Percentiles rank a stretch among this genome's conserved stretches.
These are phyloP conservation scores for Phymanthus crucifer DNA, from an alignment of 92 coral and sea anemone species.

Conservation along the genomic window DNA sequence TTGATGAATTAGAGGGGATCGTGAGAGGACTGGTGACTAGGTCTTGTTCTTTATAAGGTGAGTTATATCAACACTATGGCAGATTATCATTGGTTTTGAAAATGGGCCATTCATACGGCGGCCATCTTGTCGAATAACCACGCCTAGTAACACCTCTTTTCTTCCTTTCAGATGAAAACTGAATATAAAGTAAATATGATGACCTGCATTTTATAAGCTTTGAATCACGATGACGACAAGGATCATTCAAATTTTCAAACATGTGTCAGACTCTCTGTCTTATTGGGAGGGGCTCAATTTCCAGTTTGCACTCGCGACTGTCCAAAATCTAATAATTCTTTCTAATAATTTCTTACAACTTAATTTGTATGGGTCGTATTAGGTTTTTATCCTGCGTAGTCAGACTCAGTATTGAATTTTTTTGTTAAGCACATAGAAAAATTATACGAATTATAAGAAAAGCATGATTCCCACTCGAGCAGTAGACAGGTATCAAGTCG, in stretches of 20 bases:
- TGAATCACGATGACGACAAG: not conserved
- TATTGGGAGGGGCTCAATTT: not conserved
- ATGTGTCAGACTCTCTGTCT: not conserved
- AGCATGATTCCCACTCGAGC: not conserved
- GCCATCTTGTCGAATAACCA: not conserved
- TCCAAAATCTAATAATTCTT: not conserved
- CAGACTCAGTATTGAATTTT: too few species aligned
- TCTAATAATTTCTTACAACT: too few species aligned
- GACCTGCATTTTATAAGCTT: not conserved
- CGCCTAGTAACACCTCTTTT: not conserved
- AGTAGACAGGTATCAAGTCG: not conserved
- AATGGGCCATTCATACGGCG: not conserved
- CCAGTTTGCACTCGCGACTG: not conserved
- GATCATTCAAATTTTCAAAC: not conserved
- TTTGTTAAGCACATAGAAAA: too few species aligned
- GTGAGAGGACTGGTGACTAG: constrained; percentile 67
- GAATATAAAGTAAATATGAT: not conserved
- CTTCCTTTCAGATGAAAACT: not conserved
- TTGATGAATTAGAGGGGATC: constrained; percentile 66
- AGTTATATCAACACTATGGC: not conserved
- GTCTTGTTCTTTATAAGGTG: constrained; percentile 54
- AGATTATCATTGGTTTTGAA: not conserved
- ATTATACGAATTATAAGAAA: not conserved
- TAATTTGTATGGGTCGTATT: not conserved
- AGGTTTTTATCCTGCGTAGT: not conserved